Evolutionary conservation across 2,113 vertebrate species (phyloP), one percentile per base, ranked within the genome.

Genomic region (Hassar affinis): DNA sequence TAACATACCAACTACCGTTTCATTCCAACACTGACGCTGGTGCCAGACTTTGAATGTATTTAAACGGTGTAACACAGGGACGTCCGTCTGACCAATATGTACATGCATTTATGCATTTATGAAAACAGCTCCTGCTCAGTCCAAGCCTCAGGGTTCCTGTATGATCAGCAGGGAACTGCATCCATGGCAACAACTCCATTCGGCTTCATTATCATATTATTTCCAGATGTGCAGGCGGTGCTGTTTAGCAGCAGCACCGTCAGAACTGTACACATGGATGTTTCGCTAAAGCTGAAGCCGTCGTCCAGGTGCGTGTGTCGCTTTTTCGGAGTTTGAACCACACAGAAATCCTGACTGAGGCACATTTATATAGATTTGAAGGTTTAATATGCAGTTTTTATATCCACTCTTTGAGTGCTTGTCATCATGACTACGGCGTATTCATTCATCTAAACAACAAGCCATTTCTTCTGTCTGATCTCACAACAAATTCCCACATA

Each of bases 171-270:
- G 74, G 84, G 85, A 88, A 87, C 49, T 66, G 88, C 85, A 87
- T 87, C 45, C 86, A 86, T 87, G 78, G 82, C 59, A 86, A 88
- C 89, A 84, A 72, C 69, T 77, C 87, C 83, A 89, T 88, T 84
- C 79, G 78, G 69, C 79, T 86, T 79, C 25, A 88, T 90, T 88
- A 88, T 90, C 84, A 89, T 88, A 92, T 91, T 38, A 85, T 90
- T 90, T 92, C 89, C 90, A 92, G 89, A 89, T 92, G 90, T 88
- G 75, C 68, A 76, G 61, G 71, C 86, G 30, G 80, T 79, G 66
- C 54, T 84, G 71, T 86, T 87, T 86, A 78, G 61, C 64, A 79
- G 27, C 25, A 69, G 38, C 38, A 66, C 20, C n/a, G 42, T 12
- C 59, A 69, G 45, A 79, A 79, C 59, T 42, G 76, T 71, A 66